phyloP scores from a whole-genome alignment of 2,113 vertebrate species.

The Kryptolebias marmoratus region DNA sequence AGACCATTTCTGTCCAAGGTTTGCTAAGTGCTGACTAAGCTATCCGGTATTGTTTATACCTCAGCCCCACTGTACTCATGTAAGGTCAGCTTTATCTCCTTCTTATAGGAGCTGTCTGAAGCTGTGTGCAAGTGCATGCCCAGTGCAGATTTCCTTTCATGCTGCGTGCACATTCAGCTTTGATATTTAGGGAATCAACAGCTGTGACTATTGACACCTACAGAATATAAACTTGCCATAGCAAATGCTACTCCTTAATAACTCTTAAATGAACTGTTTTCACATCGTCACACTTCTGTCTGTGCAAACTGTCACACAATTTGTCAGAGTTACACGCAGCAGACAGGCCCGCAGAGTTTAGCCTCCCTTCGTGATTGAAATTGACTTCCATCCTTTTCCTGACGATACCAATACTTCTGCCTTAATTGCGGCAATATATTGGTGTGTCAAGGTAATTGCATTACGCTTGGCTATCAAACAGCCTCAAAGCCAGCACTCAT shows the following conservation, averaged over 20 bases:
- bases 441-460: conserved; percentile 71
- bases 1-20: conserved; percentile 40
- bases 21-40: conserved; percentile 58
- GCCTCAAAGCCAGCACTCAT: conserved; percentile 50
- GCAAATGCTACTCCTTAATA: conserved; percentile 37
- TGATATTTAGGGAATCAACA: conserved; percentile 18
- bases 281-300: conserved; percentile 26
- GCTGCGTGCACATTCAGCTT: not conserved
- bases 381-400: conserved; percentile 65
- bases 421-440: conserved; percentile 74
- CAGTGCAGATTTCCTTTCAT: not conserved
- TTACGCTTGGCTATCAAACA: conserved; percentile 77
- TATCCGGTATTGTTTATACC: conserved; percentile 50
- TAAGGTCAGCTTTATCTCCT: conserved; percentile 36
- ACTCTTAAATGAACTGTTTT: conserved; percentile 26
- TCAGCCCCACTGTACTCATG: conserved; percentile 18
- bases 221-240: conserved; percentile 15
- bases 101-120: conserved; percentile 29
- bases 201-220: conserved; percentile 22
- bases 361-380: conserved; percentile 61
- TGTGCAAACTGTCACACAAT: conserved; percentile 37
- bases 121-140: not conserved
- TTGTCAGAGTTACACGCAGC: conserved; percentile 47
- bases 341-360: conserved; percentile 31
- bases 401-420: conserved; percentile 67